Conservation (phyloP, 2,797 vertebrate species). For the Mormyrus hasselquistii region DNA sequence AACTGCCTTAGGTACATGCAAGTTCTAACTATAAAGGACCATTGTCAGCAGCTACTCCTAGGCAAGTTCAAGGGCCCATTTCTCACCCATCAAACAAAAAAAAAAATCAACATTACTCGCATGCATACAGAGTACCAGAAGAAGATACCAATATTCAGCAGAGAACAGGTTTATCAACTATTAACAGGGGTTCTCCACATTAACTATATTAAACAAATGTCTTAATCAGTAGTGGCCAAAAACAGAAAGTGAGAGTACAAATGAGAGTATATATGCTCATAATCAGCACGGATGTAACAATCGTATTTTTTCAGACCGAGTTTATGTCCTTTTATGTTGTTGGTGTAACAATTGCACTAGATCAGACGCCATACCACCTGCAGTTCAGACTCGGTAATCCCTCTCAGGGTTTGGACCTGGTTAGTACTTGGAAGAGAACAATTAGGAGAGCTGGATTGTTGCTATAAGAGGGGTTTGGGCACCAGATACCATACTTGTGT, state of each 20-base stretch:
- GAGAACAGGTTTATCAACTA: background rate
- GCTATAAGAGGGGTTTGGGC: background rate
- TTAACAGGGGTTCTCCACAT: background rate
- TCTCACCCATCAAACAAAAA: background rate
- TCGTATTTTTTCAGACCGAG: background rate
- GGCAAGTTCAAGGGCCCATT: background rate
- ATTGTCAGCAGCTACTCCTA: background rate
- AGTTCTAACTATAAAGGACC: background rate
- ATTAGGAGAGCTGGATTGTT: background rate
- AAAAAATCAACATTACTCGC: background rate
- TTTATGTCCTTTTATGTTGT: background rate
- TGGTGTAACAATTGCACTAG: background rate
- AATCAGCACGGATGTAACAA: background rate
- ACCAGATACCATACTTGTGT: background rate
- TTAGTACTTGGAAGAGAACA: background rate
- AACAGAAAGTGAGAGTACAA: background rate
- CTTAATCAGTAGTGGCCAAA: background rate
- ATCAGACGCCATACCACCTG: background rate
- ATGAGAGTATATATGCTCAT: background rate
- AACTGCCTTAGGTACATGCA: background rate
- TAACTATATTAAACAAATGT: background rate
- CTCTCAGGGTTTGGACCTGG: background rate
- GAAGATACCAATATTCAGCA: background rate
- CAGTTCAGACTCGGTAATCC: background rate
- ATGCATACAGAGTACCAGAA: background rate